Base-by-base conservation (phyloP, 2,888 invertebrate species). In the Melikaiella ostensackeni region DNA sequence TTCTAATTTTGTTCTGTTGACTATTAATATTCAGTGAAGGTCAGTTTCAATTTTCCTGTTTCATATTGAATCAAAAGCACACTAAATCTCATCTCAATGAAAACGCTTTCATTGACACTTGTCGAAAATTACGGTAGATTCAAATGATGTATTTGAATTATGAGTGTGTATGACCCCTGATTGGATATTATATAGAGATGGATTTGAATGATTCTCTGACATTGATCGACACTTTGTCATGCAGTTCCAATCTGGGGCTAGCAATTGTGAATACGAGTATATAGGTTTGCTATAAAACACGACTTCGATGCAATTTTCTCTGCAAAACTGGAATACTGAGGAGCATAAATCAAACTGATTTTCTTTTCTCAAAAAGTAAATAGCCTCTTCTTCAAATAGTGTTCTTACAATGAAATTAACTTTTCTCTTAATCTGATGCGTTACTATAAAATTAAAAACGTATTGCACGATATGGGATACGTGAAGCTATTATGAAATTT, bases 291-390 rank as follows among this genome's bases (percentile, higher is more conserved):
- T 16, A 11, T 59, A 59, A 9, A 59, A 59, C 6, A 6, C 24
- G 16, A 21, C 24, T 59, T 59, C 24, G 13, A 27, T 27, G 6
- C 13, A 59, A 59, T 27, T 63, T 33, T 63, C 13, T 38, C 4
- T 35, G 30, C 46, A 75, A 64, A 75, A 55, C 74, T 73, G 38
- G 75, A 81, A 80, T 80, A 78, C 78, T 80, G 77, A 75, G 78
- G 75, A 63, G 35, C 55, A 30, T 74, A 55, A 55, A 75, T 66
- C 66, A 64, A 78, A 79, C 46, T 2, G 33, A 55, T 4, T 55
- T 55, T 59, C 8, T 24, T 57, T 57, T 57, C 11, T 59, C 0
- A 11, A n/a, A 33, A 16, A 24, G 16, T 24, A 7, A 13, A n/a
- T 66, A 55, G 13, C 24, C 27, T 4, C 24, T 27, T 57, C 1